These are phyloP conservation scores for Orthosia incerta DNA, from an alignment of 2,888 invertebrate species.

Conservation along the genomic window DNA sequence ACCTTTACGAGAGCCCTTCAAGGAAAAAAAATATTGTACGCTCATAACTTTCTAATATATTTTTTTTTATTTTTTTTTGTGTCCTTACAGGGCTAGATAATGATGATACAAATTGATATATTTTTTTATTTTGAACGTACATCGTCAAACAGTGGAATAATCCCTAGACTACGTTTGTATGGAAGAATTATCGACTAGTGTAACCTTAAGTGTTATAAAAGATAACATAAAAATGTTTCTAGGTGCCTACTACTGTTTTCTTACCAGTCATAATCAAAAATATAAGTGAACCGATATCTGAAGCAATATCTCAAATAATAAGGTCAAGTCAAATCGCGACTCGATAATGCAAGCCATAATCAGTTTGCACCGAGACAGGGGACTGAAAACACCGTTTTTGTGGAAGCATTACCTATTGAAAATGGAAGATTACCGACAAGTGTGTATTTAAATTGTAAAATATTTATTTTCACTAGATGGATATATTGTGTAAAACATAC, in stretches of 20 bases:
- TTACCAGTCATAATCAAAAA: constrained; percentile 5
- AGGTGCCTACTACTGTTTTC: not conserved
- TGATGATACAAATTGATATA: no score
- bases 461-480: not conserved
- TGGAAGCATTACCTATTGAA: not conserved
- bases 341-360: constrained; percentile 47
- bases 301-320: constrained; percentile 35
- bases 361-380: constrained; percentile 35
- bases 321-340: constrained; percentile 47
- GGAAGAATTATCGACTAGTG: no score
- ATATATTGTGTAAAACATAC: not conserved
- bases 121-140: no score
- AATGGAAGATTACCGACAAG: constrained; percentile 49
- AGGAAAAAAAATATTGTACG: no score
- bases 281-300: constrained; percentile 17
- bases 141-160: no score
- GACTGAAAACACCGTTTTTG: constrained; percentile 27
- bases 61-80: no score
- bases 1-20: no score
- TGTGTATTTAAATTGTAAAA: constrained; percentile 22
- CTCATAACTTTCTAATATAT: no score
- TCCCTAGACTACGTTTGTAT: no score
- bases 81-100: no score
- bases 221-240: constrained; percentile 17
- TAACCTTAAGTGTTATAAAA: not conserved